These are phyloP conservation scores for Zosterops pallidus DNA, from an alignment of 2,113 vertebrate species.

Conservation along the genomic window DNA sequence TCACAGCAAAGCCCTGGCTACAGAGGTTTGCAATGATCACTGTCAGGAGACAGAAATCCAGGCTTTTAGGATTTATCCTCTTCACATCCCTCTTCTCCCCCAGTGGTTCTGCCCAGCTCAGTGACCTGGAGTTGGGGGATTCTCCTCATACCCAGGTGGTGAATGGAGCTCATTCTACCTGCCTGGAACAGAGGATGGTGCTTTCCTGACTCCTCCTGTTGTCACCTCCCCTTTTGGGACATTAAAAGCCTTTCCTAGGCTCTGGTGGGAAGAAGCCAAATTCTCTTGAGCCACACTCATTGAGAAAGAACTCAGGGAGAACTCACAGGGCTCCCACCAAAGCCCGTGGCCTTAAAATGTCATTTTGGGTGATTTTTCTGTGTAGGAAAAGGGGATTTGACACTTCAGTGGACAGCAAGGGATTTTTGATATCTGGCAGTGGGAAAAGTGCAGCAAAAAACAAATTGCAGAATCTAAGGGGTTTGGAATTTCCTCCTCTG, in stretches of 20 bases:
- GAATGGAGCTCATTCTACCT: not conserved
- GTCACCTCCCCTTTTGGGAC: not conserved
- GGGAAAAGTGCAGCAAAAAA: not conserved
- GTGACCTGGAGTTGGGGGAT: not conserved
- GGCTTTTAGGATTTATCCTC: not conserved
- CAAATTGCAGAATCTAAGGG: not conserved
- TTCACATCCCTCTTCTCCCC: too few relatives aligned
- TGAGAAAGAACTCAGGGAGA: not conserved
- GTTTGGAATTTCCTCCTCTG: not conserved
- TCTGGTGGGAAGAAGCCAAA: not conserved
- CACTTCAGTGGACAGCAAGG: not conserved
- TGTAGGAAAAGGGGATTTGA: not conserved
- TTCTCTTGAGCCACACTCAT: not conserved
- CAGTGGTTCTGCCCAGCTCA: not conserved
- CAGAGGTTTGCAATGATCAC: not conserved
- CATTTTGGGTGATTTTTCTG: not conserved
- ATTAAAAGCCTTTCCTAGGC: not conserved
- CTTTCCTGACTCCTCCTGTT: too few relatives aligned
- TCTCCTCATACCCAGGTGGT: not conserved
- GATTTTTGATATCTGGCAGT: not conserved
- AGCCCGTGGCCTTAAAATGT: not conserved
- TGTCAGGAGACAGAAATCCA: not conserved
- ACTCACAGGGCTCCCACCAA: not conserved
- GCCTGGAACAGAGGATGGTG: not conserved
- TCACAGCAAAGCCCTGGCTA: not conserved